Percentiles rank a stretch among this genome's conserved stretches.
Evolutionary conservation across 2,888 invertebrate genomes (phyloP).

Genomic region (Branchipolynoe longqiensis): DNA sequence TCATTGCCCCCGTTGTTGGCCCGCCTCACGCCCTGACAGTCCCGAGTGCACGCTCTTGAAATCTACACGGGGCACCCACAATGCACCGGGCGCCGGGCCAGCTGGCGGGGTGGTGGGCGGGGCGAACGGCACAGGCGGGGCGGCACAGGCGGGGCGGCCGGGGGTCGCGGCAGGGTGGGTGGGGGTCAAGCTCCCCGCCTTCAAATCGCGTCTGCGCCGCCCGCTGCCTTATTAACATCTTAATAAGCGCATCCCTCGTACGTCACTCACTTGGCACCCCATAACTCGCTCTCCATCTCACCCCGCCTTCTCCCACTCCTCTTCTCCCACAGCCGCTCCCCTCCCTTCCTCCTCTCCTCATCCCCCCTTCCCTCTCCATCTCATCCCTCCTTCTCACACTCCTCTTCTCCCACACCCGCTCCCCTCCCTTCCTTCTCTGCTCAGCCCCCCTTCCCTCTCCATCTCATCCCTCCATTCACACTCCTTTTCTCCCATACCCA

Average conservation of each 20-base stretch:
- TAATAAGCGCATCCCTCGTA: not conserved
- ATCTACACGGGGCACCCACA: not conserved
- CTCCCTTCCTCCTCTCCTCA: no score
- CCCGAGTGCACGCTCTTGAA: conserved; percentile 21
- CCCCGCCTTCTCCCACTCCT: not conserved
- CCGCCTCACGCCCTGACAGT: not conserved
- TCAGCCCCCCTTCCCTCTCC: no score
- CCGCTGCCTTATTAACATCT: conserved; percentile 44
- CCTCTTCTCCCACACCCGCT: no score
- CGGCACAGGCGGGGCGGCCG: not conserved
- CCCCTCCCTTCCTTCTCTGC: no score
- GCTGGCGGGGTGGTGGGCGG: not conserved
- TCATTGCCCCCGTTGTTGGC: conserved; percentile 28
- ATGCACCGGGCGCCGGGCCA: not conserved
- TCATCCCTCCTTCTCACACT: no score
- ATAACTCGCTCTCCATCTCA: not conserved
- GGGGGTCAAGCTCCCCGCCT: conserved; percentile 37
- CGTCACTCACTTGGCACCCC: not conserved
- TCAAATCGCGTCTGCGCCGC: conserved; percentile 10
- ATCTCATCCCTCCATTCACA: no score
- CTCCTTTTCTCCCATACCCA: no score
- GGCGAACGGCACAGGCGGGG: not conserved
- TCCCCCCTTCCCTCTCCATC: no score
- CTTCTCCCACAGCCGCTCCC: no score
- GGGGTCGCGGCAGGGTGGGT: conserved; percentile 38